phyloP scores from a whole-genome alignment of 2,797 vertebrate species.

The Labeo calbasu region DNA sequence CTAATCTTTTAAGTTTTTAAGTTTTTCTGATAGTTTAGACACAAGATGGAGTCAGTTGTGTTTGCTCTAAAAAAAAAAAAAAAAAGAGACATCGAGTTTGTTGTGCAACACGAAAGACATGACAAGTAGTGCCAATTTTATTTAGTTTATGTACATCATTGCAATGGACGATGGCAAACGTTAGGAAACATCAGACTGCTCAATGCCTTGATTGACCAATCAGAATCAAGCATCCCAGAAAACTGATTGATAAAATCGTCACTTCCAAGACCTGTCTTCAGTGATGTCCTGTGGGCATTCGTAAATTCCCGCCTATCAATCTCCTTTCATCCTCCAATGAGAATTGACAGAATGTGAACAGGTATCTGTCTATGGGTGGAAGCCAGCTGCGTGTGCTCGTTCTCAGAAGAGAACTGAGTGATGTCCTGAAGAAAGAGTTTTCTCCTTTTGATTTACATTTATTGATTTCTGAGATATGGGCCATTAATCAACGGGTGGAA shows the following conservation, averaged over 20 bases:
- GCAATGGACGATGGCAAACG: background rate
- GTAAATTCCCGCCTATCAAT: background rate
- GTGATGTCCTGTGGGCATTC: background rate
- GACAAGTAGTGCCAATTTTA: background rate
- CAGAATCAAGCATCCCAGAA: background rate
- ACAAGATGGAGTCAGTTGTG: too few relatives aligned
- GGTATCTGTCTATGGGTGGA: conserved; percentile 50
- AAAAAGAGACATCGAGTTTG: too few relatives aligned
- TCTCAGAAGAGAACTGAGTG: conserved; percentile 41
- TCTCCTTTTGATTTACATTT: conserved; percentile 74
- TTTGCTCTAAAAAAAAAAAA: too few relatives aligned
- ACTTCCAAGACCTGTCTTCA: background rate
- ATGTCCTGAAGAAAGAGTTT: conserved; percentile 66
- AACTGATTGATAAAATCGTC: background rate
- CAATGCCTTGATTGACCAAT: background rate
- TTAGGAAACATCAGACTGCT: background rate
- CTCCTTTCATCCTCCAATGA: conserved; percentile 46
- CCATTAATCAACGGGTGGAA: conserved; percentile 68
- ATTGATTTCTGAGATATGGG: conserved; percentile 68
- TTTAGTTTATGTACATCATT: background rate
- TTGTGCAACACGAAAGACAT: too few relatives aligned
- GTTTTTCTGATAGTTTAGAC: too few relatives aligned
- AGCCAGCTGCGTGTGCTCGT: conserved; percentile 14
- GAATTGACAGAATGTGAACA: conserved; percentile 60
- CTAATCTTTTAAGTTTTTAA: too few relatives aligned